These are phyloP conservation scores for Bombus superbus DNA, from an alignment of 1,140 invertebrate species.

Conservation along the genomic window DNA sequence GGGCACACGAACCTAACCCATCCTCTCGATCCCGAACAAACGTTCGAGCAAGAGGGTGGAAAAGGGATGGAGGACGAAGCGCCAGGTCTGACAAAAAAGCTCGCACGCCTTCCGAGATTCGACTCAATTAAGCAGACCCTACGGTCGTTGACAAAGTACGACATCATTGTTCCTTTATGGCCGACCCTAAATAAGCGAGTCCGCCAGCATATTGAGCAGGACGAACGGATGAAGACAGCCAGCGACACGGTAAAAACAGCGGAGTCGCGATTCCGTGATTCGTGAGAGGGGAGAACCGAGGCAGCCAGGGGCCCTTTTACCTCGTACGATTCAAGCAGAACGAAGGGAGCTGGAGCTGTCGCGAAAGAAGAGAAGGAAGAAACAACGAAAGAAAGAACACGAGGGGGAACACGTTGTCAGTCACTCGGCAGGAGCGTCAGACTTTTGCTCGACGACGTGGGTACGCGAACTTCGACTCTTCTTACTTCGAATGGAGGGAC, in stretches of 20 bases:
- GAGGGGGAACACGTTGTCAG: slow-evolving; percentile 70
- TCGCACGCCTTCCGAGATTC: slow-evolving; percentile 71
- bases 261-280: slow-evolving; percentile 50
- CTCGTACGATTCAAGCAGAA: neutral
- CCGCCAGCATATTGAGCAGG: slow-evolving; percentile 74
- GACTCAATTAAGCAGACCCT: slow-evolving; percentile 77
- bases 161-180: slow-evolving; percentile 79
- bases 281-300: neutral
- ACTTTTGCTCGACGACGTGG: slow-evolving; percentile 40
- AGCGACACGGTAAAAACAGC: slow-evolving; percentile 53
- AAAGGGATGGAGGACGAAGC: neutral
- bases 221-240: slow-evolving; percentile 68
- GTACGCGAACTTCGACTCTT: slow-evolving; percentile 12
- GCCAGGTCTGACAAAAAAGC: slow-evolving; percentile 64
- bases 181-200: slow-evolving; percentile 73
- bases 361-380: slow-evolving; percentile 36
- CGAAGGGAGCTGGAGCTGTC: neutral
- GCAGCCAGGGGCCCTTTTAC: neutral
- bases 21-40: slow-evolving; percentile 9
- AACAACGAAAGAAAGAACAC: slow-evolving; percentile 48
- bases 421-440: slow-evolving; percentile 70
- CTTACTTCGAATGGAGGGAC: neutral
- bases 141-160: slow-evolving; percentile 75
- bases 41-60: neutral
- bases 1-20: neutral